phyloP scores from a whole-genome alignment of 1,140 invertebrate species.

The Sinonovacula constricta region DNA sequence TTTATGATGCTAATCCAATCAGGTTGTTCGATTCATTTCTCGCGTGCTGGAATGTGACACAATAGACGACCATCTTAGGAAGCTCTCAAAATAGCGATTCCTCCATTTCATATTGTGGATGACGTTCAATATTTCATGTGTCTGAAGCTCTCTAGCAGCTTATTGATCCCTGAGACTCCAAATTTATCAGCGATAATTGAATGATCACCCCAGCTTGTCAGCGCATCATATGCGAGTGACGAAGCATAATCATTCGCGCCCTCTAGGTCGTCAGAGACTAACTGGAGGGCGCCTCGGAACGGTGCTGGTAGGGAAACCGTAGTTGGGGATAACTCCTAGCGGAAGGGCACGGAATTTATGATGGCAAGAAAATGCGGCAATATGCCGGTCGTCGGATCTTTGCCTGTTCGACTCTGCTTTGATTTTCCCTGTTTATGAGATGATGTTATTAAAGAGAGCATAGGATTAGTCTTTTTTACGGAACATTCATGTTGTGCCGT shows the following conservation, averaged over 20 bases:
- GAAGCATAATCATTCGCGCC: constrained; percentile 24
- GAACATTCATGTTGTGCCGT: not conserved
- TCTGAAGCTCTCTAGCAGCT: no score
- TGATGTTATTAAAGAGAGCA: constrained; percentile 34
- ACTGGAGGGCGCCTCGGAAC: constrained; percentile 16
- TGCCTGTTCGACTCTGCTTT: no score
- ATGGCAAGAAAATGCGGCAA: not conserved
- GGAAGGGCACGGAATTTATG: constrained; percentile 35
- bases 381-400: constrained; percentile 27
- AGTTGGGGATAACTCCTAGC: constrained; percentile 1
- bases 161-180: constrained; percentile 35
- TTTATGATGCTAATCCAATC: constrained; percentile 30
- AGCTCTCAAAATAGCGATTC: constrained; percentile 10
- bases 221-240: constrained; percentile 31
- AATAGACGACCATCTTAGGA: not conserved
- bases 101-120: constrained; percentile 36
- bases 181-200: constrained; percentile 48
- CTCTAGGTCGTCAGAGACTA: constrained; percentile 29
- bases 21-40: not conserved
- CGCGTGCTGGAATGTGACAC: not conserved
- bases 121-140: constrained; percentile 26
- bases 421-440: constrained; percentile 18
- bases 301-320: constrained; percentile 11
- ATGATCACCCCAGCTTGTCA: constrained; percentile 37
- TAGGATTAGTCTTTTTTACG: not conserved